These are phyloP conservation scores for Tachysurus fulvidraco DNA, from an alignment of 2,113 vertebrate genomes.

Conservation along the genomic window DNA sequence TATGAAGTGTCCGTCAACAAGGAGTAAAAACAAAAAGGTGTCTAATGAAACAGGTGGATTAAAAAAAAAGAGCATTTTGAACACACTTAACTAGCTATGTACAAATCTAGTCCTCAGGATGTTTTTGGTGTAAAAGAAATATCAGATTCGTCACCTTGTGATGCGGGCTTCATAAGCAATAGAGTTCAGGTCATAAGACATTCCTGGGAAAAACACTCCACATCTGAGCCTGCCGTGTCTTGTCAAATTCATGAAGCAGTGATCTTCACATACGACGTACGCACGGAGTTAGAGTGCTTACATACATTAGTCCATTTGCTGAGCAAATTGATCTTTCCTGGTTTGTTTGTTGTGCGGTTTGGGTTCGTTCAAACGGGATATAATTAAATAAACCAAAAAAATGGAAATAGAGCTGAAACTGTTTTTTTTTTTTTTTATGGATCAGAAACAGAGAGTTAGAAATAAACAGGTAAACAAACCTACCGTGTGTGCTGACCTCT, in stretches of 20 bases:
- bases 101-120: neutral
- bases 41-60: neutral
- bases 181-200: neutral
- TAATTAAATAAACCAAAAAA: neutral
- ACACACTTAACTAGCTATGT: neutral
- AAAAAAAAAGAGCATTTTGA: neutral
- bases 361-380: neutral
- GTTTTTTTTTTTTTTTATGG: neutral
- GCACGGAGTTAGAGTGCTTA: neutral
- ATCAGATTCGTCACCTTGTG: neutral
- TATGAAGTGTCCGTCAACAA: neutral
- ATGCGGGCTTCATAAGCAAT: too few species aligned
- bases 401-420: neutral
- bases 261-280: neutral
- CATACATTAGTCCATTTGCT: neutral
- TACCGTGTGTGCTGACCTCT: neutral
- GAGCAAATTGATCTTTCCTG: neutral
- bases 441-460: neutral
- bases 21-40: neutral
- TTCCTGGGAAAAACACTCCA: neutral
- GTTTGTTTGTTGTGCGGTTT: neutral
- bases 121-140: neutral
- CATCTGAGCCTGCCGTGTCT: neutral
- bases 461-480: neutral
- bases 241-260: neutral